Evolutionary conservation across 2,113 vertebrate species (phyloP).

Genomic region (Stegostoma tigrinum): DNA sequence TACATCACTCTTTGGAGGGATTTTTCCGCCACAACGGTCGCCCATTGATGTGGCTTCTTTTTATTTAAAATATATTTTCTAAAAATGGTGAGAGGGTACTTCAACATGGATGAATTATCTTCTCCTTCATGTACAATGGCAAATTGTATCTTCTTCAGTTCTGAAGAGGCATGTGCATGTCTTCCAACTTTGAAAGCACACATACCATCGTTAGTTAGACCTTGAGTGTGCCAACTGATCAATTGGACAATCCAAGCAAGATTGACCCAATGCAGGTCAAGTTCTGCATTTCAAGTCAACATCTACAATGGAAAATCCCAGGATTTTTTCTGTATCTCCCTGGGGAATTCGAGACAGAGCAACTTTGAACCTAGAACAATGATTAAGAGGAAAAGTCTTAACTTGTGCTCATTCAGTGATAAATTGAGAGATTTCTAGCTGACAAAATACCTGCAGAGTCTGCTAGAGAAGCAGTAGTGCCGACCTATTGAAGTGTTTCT

Average conservation of each 20-base stretch:
- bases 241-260: not conserved
- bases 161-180: no score
- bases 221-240: not conserved
- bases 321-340: not conserved
- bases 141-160: no score
- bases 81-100: no score
- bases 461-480: not conserved
- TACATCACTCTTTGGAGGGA: no score
- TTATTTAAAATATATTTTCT: no score
- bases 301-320: not conserved
- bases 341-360: not conserved
- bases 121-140: no score
- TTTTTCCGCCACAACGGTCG: no score
- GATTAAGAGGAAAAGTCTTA: not conserved
- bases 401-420: not conserved
- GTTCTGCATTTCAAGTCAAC: no score
- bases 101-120: no score
- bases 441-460: not conserved
- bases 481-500: not conserved
- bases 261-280: not conserved
- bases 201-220: not conserved
- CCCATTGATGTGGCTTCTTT: no score
- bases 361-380: not conserved
- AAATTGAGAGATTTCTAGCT: not conserved
- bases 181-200: no score